A percentile compares a stretch with the other conserved stretches of the same genome.
These are phyloP conservation scores for Heliconius hortense DNA, from an alignment of 2,888 invertebrate species.

Conservation along the genomic window DNA sequence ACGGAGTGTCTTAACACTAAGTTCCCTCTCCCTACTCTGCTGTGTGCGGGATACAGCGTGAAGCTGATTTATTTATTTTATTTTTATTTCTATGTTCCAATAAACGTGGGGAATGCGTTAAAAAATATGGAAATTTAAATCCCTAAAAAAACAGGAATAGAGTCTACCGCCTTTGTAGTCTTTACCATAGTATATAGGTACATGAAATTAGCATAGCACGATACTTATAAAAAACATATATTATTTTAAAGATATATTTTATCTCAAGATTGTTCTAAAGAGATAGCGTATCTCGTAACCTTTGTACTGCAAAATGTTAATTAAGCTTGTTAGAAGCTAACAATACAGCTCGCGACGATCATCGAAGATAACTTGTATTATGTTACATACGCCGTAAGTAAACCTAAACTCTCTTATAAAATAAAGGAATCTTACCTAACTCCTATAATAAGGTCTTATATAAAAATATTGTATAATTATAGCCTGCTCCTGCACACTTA, in stretches of 20 bases:
- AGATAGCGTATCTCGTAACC: slow-evolving; percentile 20
- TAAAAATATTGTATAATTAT: not conserved
- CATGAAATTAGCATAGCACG: too few relatives aligned
- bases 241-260: not conserved
- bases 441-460: not conserved
- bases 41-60: too few relatives aligned
- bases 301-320: slow-evolving; percentile 21
- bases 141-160: too few relatives aligned
- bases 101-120: too few relatives aligned
- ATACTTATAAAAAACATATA: not conserved
- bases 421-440: not conserved
- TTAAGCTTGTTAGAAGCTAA: slow-evolving; percentile 27
- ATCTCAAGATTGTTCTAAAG: slow-evolving; percentile 11
- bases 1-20: too few relatives aligned
- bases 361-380: slow-evolving; percentile 21
- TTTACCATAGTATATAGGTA: too few relatives aligned
- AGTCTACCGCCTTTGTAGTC: too few relatives aligned
- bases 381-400: slow-evolving; percentile 14
- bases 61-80: too few relatives aligned
- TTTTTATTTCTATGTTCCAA: too few relatives aligned
- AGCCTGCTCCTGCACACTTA: not conserved
- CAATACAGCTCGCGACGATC: slow-evolving; percentile 19
- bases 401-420: slow-evolving; percentile 19
- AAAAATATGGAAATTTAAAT: too few relatives aligned
- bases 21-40: too few relatives aligned